phyloP scores from a whole-genome alignment of 1,140 invertebrate species.

The Callitettix versicolor region DNA sequence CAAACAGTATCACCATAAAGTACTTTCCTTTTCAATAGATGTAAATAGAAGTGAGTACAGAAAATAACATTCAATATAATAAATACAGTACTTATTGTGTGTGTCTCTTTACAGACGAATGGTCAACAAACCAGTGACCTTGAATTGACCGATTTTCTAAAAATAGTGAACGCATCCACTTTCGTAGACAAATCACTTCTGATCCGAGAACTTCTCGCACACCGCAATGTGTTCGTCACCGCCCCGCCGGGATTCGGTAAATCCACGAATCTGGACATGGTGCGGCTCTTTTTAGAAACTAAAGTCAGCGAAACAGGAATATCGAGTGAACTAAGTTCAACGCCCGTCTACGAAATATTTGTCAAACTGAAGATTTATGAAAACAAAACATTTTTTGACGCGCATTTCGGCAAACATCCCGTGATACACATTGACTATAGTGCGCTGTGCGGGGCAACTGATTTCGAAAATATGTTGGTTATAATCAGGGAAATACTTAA shows the following conservation, averaged over 20 bases:
- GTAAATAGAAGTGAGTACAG: too few species aligned
- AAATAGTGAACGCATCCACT: too few species aligned
- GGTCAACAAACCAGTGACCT: too few species aligned
- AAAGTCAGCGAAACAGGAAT: neutral
- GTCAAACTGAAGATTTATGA: neutral
- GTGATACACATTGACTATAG: neutral
- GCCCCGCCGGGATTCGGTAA: neutral
- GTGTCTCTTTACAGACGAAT: too few species aligned
- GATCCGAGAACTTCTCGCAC: too few species aligned
- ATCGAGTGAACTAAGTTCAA: neutral
- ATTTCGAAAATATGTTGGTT: neutral
- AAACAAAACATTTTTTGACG: neutral
- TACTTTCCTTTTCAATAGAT: too few species aligned
- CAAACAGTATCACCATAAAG: too few species aligned
- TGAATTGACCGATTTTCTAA: too few species aligned
- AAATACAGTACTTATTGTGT: too few species aligned
- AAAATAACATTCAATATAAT: too few species aligned
- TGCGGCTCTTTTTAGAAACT: constrained; percentile 10
- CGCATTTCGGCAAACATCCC: constrained; percentile 2
- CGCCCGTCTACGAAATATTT: neutral
- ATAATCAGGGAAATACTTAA: neutral
- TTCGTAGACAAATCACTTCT: too few species aligned
- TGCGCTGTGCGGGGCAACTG: neutral
- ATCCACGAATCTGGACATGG: constrained; percentile 4
- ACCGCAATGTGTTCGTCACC: neutral